Conservation (phyloP, 2,888 invertebrate genomes). For the Agrotis ipsilon region DNA sequence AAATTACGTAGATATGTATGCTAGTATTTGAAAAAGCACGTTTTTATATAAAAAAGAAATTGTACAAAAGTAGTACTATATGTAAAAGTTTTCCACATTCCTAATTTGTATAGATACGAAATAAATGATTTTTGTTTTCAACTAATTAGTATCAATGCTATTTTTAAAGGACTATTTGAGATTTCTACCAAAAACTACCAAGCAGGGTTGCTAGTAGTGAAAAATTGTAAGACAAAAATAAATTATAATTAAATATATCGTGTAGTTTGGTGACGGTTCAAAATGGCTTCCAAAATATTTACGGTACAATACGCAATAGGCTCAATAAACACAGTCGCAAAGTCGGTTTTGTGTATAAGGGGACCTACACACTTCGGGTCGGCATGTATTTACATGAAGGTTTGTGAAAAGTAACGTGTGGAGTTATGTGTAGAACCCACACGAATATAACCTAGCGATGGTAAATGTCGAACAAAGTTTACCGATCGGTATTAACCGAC, state of each 20-base stretch:
- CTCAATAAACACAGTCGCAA: background rate
- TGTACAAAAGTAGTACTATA: conserved; percentile 31
- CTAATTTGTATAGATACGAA: conserved; percentile 52
- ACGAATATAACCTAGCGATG: background rate
- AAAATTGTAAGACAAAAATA: conserved; percentile 7
- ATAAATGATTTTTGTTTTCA: conserved; percentile 53
- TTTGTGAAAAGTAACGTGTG: background rate
- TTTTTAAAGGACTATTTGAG: conserved; percentile 32
- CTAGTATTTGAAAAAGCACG: conserved; percentile 3
- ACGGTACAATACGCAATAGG: background rate
- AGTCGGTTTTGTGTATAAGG: background rate
- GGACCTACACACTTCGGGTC: background rate
- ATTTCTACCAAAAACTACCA: conserved; percentile 57
- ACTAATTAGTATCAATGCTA: conserved; percentile 50
- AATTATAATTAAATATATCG: background rate
- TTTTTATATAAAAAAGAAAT: background rate
- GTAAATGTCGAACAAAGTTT: too few species aligned
- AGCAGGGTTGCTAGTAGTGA: conserved; percentile 53
- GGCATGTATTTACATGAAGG: background rate
- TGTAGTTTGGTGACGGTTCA: conserved; percentile 35
- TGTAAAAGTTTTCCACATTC: conserved; percentile 49
- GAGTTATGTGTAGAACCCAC: too few species aligned
- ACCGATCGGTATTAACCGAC: too few species aligned
- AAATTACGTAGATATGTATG: conserved; percentile 28
- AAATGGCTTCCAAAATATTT: conserved; percentile 27